Percentiles rank a stretch among this genome's conserved stretches.
These are phyloP conservation scores for Lutjanus campechanus DNA, from an alignment of 2,797 vertebrate species.

Conservation along the genomic window DNA sequence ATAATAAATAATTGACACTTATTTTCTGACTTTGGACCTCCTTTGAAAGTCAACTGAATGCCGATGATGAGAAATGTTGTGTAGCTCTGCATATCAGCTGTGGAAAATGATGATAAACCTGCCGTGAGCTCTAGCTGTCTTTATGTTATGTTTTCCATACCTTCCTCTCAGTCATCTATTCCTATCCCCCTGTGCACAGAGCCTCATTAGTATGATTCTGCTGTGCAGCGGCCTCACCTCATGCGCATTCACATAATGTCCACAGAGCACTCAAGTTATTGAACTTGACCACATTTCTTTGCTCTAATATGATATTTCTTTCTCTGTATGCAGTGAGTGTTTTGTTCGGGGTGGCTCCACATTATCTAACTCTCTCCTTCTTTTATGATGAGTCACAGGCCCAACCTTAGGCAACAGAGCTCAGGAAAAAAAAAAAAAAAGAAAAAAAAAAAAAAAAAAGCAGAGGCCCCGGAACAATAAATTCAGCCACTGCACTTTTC, in stretches of 20 bases:
- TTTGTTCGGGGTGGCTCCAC: slow-evolving; percentile 34
- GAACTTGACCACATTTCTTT: slow-evolving; percentile 55
- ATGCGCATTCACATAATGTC: slow-evolving; percentile 29
- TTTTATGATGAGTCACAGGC: slow-evolving; percentile 75
- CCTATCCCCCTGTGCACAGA: not conserved
- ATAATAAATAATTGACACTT: slow-evolving; percentile 11
- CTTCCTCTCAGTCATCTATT: not conserved
- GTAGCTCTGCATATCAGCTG: not conserved
- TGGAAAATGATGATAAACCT: not conserved
- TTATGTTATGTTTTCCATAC: not conserved
- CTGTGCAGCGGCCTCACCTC: slow-evolving; percentile 20
- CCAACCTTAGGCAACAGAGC: slow-evolving; percentile 59
- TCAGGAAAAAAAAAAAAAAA: slow-evolving; percentile 38
- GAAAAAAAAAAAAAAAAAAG: slow-evolving; percentile 46
- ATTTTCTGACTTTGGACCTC: slow-evolving; percentile 3
- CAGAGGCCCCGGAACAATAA: slow-evolving; percentile 55
- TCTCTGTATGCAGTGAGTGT: slow-evolving; percentile 14
- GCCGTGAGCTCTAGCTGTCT: not conserved
- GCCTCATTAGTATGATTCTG: slow-evolving; percentile 40
- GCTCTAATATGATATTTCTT: slow-evolving; percentile 36
- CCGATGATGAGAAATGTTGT: not conserved
- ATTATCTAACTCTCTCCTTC: slow-evolving; percentile 60
- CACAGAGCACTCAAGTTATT: slow-evolving; percentile 23
- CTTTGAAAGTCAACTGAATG: not conserved
- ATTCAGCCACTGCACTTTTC: slow-evolving; percentile 63